Evolutionary conservation across 1,140 invertebrate species (phyloP), one percentile per base, ranked within the genome.

Genomic region (Cheumatopsyche charites): DNA sequence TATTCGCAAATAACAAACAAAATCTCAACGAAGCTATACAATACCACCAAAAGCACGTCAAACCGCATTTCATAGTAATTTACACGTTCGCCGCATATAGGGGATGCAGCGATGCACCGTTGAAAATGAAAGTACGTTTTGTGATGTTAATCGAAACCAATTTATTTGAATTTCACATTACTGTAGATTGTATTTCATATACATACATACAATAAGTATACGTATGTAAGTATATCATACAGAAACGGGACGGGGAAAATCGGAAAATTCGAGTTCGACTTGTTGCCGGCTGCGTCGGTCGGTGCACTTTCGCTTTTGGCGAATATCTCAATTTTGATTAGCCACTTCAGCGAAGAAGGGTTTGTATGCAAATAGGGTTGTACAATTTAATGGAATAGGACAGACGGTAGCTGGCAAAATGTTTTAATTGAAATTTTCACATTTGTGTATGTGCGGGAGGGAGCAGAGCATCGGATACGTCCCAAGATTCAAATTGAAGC

Each of bases 131-230:
- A 19, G 13, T 19, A 45, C 66, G 47, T 47, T 55, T 55, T 68
- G 47, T 55, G 49, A 47, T 68, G 66, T 47, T 68, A 68, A 68
- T 68, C 66, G 55, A 36, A 68, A 68, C 66, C 66, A 68, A 68
- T 68, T 55, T 45, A 68, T 43, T 45, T 68, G 43, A 68, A 68
- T 55, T 68, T 68, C 55, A 55, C 55, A 25, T 47, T 41, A 36
- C 29, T 36, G 29, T n/a, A n/a, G n/a, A n/a, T n/a, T n/a, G n/a
- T n/a, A n/a, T n/a, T n/a, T n/a, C n/a, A n/a, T n/a, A n/a, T n/a
- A n/a, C n/a, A n/a, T n/a, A n/a, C n/a, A n/a, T n/a, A n/a, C n/a
- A n/a, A n/a, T n/a, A n/a, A n/a, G n/a, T n/a, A n/a, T n/a, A n/a
- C n/a, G n/a, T n/a, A n/a, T n/a, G n/a, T n/a, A n/a, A n/a, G n/a